phyloP scores from a whole-genome alignment of 37 sponge, comb jelly and placozoan genomes.

The Bolinopsis microptera region DNA sequence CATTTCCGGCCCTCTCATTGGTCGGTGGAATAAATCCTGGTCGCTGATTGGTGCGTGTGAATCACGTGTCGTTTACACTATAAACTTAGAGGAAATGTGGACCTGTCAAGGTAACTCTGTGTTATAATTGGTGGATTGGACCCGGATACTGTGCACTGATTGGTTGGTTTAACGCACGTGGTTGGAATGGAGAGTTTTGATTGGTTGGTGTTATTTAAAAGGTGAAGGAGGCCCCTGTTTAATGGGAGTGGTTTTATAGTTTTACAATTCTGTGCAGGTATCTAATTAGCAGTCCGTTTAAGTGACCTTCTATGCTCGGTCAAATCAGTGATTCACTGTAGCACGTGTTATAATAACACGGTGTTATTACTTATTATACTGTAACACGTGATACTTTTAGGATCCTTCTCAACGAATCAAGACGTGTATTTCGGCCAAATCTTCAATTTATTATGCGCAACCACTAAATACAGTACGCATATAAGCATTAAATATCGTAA shows the following conservation, averaged over 20 bases:
- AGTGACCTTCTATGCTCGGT: too few species aligned
- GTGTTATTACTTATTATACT: too few species aligned
- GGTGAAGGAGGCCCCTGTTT: background rate
- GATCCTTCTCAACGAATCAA: too few species aligned
- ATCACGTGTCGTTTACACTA: background rate
- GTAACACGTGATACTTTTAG: too few species aligned
- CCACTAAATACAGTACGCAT: too few species aligned
- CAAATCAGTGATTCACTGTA: too few species aligned
- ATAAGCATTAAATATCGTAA: too few species aligned
- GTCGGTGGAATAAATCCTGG: background rate
- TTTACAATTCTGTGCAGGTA: background rate
- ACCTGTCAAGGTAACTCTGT: background rate
- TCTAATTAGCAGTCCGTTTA: background rate
- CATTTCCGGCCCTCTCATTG: background rate
- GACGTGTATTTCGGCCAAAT: too few species aligned
- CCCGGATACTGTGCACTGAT: background rate
- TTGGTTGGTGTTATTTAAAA: background rate
- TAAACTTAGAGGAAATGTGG: constrained; percentile 22
- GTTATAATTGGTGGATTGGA: background rate
- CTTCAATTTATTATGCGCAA: too few species aligned
- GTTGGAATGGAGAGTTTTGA: background rate
- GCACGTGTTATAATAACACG: too few species aligned
- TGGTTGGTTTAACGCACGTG: background rate
- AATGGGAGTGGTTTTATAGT: background rate
- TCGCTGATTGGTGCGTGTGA: background rate